Evolutionary conservation across 2,888 invertebrate genomes (phyloP), one percentile per base, ranked within the genome.

Genomic region (Tetramorium bicarinatum): DNA sequence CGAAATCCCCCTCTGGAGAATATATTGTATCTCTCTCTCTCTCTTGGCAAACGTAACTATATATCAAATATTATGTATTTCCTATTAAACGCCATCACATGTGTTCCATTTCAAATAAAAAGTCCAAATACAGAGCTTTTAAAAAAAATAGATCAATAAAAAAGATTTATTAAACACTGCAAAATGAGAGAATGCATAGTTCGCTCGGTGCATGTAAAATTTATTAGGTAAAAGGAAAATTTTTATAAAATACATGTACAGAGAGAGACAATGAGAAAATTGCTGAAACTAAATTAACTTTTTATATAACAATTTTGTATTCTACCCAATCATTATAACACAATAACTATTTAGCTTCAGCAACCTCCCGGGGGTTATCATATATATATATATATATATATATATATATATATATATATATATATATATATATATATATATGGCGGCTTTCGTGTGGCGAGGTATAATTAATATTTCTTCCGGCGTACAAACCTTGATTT

Each of bases 401-500:
- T 34, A 34, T 15, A 21, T 11, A 7, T 2, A 2, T 59, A n/a
- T 25, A 34, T 0, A 34, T 34, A 34, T 34, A 34, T 15, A 21
- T 11, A 7, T 2, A 2, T 59, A 34, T 0, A 34, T 34, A 34
- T 34, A 34, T 15, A 21, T 11, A 7, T 2, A 2, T 59, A n/a
- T 25, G 38, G 25, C 1, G 21, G 9, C n/a, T 34, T 34, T 7
- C n/a, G 29, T 21, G 25, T 13, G 13, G 13, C 29, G 52, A 34
- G 6, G 47, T 34, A 49, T 25, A 64, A 41, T 38, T 21, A 44
- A 47, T 38, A 34, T 8, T 21, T 54, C 4, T 44, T 9, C 1
- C n/a, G 4, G 7, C 25, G 15, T 0, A 41, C 91, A 81, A 77
- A 94, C 95, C 93, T 95, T 95, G 75, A 96, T 95, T 89, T 96